Evolutionary conservation across 2,797 vertebrate genomes (phyloP), one percentile per base, ranked within the genome.

Genomic region (Mormyrops attenuatus): DNA sequence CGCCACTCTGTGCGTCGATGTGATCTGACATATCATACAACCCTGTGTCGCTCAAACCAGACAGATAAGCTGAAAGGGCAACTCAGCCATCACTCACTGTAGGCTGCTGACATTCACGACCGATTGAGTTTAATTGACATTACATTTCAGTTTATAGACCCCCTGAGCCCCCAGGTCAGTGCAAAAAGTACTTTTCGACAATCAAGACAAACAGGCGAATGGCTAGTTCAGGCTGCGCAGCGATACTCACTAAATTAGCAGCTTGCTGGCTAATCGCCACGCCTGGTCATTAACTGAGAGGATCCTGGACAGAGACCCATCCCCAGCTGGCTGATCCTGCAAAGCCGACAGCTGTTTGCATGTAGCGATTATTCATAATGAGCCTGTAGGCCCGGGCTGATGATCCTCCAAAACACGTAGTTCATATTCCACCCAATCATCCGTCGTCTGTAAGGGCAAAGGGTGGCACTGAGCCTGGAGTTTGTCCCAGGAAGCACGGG

Each of bases 101-200:
- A 80, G 34, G 38, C 20, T 5, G 41, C 34, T 80, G 73, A 80
- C 73, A 80, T 80, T 80, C 73, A 80, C 38, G 38, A 41, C 73
- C 41, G 73, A 80, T n/a, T 80, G 41, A 80, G 73, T 80, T 80
- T n/a, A 80, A 80, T 80, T 80, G 34, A 80, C 41, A 44, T n/a
- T 80, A 44, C 41, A 8, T 80, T 80, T n/a, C 17, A 44, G 15
- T 47, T 44, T 80, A 41, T 20, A 80, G 73, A 80, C 15, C 73
- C 17, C 17, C 34, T 20, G 73, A 80, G 17, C 41, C 6, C 34
- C 17, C 38, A 80, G 73, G 73, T 44, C 38, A 80, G 73, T 41
- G 17, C 5, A 80, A 80, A 77, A 80, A 80, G 73, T 80, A 80
- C 6, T 80, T 80, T 80, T 80, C 15, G 6, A 44, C 73, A 80